These are phyloP conservation scores for Brachionus plicatilis DNA, from an alignment of 1,140 invertebrate species.

Conservation along the genomic window DNA sequence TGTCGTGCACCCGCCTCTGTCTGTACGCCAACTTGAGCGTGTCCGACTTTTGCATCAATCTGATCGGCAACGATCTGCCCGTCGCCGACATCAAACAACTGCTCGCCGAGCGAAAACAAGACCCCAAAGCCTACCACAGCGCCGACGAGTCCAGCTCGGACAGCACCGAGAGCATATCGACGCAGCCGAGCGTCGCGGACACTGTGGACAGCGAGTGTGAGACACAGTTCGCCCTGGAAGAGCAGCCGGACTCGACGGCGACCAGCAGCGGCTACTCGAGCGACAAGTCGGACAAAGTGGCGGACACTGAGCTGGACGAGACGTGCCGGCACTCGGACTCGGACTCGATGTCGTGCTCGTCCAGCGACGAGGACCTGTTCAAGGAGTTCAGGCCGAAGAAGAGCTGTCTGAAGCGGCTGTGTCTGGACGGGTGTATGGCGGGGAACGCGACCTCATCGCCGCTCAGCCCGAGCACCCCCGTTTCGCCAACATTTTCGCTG, in stretches of 20 bases:
- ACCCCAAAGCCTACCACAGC: neutral
- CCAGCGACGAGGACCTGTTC: neutral
- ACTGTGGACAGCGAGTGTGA: neutral
- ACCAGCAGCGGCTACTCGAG: neutral
- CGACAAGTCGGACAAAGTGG: neutral
- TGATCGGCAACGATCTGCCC: neutral
- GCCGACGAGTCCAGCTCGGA: neutral
- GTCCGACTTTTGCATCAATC: neutral
- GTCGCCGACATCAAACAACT: neutral
- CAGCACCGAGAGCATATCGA: neutral
- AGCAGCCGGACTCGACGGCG: neutral
- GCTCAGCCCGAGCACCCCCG: neutral
- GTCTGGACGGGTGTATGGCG: neutral
- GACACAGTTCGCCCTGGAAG: neutral
- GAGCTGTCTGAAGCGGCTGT: neutral
- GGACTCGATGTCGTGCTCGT: neutral
- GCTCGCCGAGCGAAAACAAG: neutral
- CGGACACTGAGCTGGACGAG: neutral
- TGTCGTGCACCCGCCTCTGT: neutral
- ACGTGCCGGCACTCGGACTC: neutral
- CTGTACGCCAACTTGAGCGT: neutral
- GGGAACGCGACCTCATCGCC: conserved; percentile 1
- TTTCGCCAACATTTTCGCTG: neutral
- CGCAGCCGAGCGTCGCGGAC: too few relatives aligned
- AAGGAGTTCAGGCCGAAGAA: conserved; percentile 18